phyloP scores from a whole-genome alignment of 2,113 vertebrate species.

The Parotia lawesii region DNA sequence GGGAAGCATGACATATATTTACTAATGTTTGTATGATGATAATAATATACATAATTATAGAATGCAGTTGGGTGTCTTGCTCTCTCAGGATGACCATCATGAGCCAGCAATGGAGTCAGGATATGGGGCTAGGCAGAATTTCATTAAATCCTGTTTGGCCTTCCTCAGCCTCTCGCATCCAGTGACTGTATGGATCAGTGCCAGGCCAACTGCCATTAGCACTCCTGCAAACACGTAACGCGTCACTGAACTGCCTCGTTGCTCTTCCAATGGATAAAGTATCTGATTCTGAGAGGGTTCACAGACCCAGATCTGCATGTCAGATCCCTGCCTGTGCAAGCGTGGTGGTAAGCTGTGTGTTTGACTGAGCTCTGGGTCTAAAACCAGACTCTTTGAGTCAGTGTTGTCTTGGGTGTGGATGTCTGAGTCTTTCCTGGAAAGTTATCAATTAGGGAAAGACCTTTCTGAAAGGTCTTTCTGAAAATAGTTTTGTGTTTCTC shows the following conservation, averaged over 20 bases:
- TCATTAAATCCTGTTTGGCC: background rate
- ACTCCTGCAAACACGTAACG: background rate
- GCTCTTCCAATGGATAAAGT: background rate
- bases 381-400: background rate
- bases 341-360: accelerated
- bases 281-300: background rate
- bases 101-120: background rate
- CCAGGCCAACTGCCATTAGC: accelerated
- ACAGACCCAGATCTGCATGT: background rate
- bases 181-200: background rate
- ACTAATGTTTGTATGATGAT: background rate
- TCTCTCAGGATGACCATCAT: background rate
- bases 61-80: background rate
- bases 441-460: background rate
- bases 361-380: background rate
- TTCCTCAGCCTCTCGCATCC: background rate
- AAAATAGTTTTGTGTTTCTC: background rate
- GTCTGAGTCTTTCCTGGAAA: background rate
- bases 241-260: background rate
- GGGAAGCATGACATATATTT: background rate
- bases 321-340: background rate
- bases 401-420: background rate
- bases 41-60: background rate
- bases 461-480: background rate
- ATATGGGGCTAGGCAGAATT: background rate